Base-by-base conservation (phyloP, 2,113 vertebrate species). In the Triplophysa siluroides region DNA sequence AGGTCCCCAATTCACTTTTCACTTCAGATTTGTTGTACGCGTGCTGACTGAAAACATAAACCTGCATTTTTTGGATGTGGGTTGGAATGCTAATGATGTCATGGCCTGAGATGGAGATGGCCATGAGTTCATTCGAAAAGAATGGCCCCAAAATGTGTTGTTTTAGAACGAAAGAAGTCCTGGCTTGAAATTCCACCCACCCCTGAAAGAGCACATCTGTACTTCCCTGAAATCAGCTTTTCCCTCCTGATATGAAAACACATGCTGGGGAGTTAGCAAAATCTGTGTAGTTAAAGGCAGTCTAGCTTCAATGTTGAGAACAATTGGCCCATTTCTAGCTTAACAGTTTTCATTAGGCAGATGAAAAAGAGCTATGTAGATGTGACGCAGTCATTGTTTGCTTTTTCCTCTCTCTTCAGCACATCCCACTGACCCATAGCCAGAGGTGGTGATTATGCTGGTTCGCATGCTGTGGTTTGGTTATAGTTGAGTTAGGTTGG, bases 381-480 rank as follows among this genome's bases (percentile, higher is more conserved):
- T 68, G 23, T 61, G 41, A 56, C 50, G 66, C 41, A 43, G 50
- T 73, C 38, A 77, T 21, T 33, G 13, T 81, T 78, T 84, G 78
- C 69, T 56, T 54, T 38, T 73, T 50, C 56, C 61, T 79, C n/a
- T 43, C 24, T 64, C 45, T 18, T 19, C 64, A 19, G 26, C 61
- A 65, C 33, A 76, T 33, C 26, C 52, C 50, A 64, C 19, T 73
- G 52, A 65, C 24, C 63, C 24, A n/a, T 33, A 72, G 45, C 68
- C 62, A 64, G 60, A 64, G 69, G 78, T n/a, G 26, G 74, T 41
- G 7, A 74, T 79, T 5, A 24, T 85, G 87, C 81, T 83, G 91
- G 89, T 91, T 92, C 89, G 88, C 81, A 78, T 78, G 85, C 52
- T 81, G 77, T 84, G 78, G 82, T 87, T 87, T 85, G 75, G 83